These are phyloP conservation scores for Melanotaenia boesemani DNA, from an alignment of 2,797 vertebrate species.

Conservation along the genomic window DNA sequence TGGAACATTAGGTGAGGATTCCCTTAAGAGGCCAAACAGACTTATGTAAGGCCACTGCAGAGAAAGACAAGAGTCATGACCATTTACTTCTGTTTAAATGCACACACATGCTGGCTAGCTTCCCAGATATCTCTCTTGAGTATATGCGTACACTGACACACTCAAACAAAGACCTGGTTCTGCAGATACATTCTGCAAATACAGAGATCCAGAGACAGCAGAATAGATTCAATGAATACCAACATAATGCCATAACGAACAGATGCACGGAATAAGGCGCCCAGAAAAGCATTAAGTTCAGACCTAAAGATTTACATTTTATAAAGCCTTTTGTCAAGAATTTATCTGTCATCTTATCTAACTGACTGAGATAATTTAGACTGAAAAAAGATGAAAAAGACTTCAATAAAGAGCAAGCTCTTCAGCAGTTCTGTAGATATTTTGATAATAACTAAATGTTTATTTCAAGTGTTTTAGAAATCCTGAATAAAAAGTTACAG, in stretches of 20 bases:
- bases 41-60: conserved; percentile 66
- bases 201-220: conserved; percentile 31
- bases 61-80: conserved; percentile 52
- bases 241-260: conserved; percentile 19
- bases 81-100: conserved; percentile 59
- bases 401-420: not conserved
- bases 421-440: not conserved
- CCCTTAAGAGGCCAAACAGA: conserved; percentile 62
- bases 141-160: conserved; percentile 32
- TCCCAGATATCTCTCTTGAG: conserved; percentile 49
- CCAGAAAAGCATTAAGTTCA: conserved; percentile 20
- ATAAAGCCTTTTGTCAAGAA: conserved; percentile 20
- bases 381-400: not conserved
- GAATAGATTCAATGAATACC: conserved; percentile 30
- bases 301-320: conserved; percentile 27
- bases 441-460: not conserved
- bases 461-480: not conserved
- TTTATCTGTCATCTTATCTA: not conserved
- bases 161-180: conserved; percentile 51
- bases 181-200: conserved; percentile 28
- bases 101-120: conserved; percentile 34
- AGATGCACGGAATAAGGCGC: conserved; percentile 21
- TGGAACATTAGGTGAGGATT: conserved; percentile 65
- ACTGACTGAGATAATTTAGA: conserved; percentile 2
- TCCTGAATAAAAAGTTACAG: not conserved